Percentiles rank a stretch among this genome's conserved stretches.
These are phyloP conservation scores for Prochilodus magdalenae DNA, from an alignment of 2,113 vertebrate species.

Conservation along the genomic window DNA sequence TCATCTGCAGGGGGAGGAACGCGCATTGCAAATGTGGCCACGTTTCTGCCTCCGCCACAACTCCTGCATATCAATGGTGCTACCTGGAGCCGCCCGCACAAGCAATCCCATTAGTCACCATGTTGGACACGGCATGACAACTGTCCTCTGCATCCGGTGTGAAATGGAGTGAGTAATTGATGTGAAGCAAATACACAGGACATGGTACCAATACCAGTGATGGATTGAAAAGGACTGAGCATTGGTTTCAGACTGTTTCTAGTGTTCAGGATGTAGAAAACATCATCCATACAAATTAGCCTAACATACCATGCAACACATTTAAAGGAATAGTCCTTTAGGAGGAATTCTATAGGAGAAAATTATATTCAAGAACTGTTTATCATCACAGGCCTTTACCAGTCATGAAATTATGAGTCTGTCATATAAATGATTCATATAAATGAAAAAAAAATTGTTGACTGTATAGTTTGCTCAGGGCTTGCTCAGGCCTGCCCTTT, in stretches of 20 bases:
- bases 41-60: background rate
- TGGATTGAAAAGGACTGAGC: background rate
- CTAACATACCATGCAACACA: no score
- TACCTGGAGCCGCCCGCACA: background rate
- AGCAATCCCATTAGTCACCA: slow-evolving; percentile 33
- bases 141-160: slow-evolving; percentile 14
- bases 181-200: slow-evolving; percentile 18
- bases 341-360: no score
- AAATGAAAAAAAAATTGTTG: no score
- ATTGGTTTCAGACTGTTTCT: background rate
- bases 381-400: no score
- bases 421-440: no score
- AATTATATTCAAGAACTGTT: no score
- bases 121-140: slow-evolving; percentile 35
- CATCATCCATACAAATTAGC: background rate
- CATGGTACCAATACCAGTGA: background rate
- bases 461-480: no score
- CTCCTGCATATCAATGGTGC: background rate
- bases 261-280: background rate
- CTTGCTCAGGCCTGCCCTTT: no score
- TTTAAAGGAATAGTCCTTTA: no score
- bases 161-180: slow-evolving; percentile 37
- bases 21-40: background rate
- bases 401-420: no score
- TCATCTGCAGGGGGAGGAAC: slow-evolving; percentile 8